Evolutionary conservation across 2,113 vertebrate genomes (phyloP).

Genomic region (Irena cyanogastra): DNA sequence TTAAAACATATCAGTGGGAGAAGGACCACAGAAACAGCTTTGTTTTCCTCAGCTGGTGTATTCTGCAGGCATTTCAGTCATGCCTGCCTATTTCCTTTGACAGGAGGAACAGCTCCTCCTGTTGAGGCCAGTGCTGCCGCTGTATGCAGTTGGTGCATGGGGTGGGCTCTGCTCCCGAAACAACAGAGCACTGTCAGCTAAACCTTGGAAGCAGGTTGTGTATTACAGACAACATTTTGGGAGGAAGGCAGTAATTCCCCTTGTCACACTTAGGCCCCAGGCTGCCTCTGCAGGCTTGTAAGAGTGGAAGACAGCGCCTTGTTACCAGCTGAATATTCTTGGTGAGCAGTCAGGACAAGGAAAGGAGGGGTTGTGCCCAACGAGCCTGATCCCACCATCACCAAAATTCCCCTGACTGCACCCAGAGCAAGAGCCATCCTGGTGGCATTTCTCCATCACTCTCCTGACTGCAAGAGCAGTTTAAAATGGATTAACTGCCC

Average conservation of each 20-base stretch:
- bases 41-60: neutral
- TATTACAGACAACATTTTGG: neutral
- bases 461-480: neutral
- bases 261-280: neutral
- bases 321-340: neutral
- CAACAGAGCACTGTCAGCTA: neutral
- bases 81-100: neutral
- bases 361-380: neutral
- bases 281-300: neutral
- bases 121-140: neutral
- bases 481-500: neutral
- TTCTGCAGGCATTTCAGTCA: neutral
- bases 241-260: neutral
- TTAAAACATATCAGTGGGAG: neutral
- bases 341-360: neutral
- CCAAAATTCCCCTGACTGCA: accelerated
- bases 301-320: neutral
- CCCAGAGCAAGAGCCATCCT: neutral
- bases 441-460: neutral
- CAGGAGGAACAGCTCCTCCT: neutral
- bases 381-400: neutral
- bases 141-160: accelerated
- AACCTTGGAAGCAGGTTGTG: neutral
- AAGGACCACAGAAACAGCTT: neutral
- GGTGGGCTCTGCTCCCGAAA: accelerated